Base-by-base conservation (phyloP, 1,140 invertebrate species). In the Diachasmimorpha longicaudata region DNA sequence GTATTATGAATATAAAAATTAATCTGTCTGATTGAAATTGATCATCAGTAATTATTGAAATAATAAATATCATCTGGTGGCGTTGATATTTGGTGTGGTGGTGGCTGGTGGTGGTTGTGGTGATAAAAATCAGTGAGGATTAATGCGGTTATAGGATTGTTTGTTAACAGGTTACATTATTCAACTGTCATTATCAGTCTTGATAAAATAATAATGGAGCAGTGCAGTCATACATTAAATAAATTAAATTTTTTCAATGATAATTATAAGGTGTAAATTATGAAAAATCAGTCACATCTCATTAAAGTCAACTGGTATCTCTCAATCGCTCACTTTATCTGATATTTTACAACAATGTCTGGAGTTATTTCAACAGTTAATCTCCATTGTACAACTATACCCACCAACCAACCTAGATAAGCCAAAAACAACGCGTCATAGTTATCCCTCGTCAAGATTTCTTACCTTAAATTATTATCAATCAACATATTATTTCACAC, bases 381-480 rank as follows among this genome's bases (percentile, higher is more conserved):
- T 58, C 16, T 58, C 16, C 23, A 68, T 39, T 55, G n/a, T 48
- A 31, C 48, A 31, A 39, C 31, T 46, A 37, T 67, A 76, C 75
- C 78, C 78, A 79, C 74, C 78, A 79, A 79, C 78, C 78, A 79
- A 79, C 78, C 78, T 79, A 63, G 11, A 37, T n/a, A 13, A 36
- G 66, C 36, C 36, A 68, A 68, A n/a, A 31, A 21, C 52, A 58
- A 42, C 39, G 39, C 39, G 39, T 42, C 39, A 42, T 42, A 42
- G 9, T 42, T 10, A 10, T 13, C 44, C 13, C 25, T 23, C 68
- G 25, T 16, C 11, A 42, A 42, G 31, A 31, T 31, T 42, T 42
- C 58, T 63, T 63, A 63, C 58, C 58, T 63, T 25, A 11, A 9
- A 55, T 25, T 63, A 9, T 25, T 25, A 19, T n/a, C 52, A 58